Percentiles rank a stretch among this genome's conserved stretches.
Conservation (phyloP, 2,113 vertebrate genomes). For the Arenaria interpres region DNA sequence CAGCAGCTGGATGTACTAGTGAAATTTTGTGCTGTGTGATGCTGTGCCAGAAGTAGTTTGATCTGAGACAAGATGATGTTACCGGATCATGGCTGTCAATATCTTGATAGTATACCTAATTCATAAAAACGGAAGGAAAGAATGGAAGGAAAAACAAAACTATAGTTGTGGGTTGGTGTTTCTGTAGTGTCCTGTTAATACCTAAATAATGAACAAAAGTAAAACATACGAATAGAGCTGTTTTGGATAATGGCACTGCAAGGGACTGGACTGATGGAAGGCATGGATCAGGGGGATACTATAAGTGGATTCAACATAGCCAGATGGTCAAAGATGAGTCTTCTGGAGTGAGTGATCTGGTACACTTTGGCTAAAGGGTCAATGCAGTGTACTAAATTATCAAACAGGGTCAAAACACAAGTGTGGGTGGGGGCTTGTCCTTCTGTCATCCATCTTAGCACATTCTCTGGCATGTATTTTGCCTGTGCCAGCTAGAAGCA, state of each 20-base stretch:
- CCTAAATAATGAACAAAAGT: neutral
- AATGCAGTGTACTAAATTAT: neutral
- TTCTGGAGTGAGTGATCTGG: neutral
- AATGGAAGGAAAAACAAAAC: neutral
- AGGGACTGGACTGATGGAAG: neutral
- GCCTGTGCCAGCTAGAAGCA: neutral
- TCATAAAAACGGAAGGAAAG: neutral
- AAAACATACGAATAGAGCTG: neutral
- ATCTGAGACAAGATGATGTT: neutral
- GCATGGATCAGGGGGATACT: neutral
- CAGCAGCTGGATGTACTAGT: neutral
- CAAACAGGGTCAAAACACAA: neutral
- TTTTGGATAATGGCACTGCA: neutral
- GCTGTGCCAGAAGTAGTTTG: neutral
- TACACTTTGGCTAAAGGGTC: neutral
- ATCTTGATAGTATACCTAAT: neutral
- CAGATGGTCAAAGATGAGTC: neutral
- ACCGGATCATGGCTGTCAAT: accelerated
- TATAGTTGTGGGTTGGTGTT: neutral
- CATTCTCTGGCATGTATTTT: neutral
- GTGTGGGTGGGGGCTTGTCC: accelerated
- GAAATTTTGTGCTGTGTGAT: neutral
- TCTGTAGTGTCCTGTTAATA: neutral
- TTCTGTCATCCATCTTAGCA: neutral
- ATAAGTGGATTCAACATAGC: neutral